Percentiles rank a stretch among this genome's conserved stretches.
phyloP scores from a whole-genome alignment of 1,140 invertebrate genomes.

The Aleiodes sp. region DNA sequence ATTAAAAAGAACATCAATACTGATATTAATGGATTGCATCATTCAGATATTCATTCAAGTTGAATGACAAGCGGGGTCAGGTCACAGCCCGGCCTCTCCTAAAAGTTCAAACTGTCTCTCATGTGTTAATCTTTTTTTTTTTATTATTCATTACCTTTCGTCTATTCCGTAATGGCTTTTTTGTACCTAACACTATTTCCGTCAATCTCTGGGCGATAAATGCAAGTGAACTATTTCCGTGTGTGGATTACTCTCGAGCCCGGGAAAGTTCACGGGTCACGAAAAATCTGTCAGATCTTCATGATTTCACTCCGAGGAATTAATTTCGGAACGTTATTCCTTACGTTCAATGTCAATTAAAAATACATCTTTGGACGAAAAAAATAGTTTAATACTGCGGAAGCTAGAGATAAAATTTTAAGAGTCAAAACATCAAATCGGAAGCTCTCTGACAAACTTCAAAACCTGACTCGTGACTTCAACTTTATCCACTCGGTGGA shows the following conservation, averaged over 20 bases:
- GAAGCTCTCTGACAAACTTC: too few species aligned
- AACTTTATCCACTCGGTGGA: background rate
- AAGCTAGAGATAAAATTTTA: too few species aligned
- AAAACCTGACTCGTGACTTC: constrained; percentile 11
- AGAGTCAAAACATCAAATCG: background rate
- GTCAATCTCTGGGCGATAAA: background rate
- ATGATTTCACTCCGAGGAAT: background rate
- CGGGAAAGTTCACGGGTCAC: constrained; percentile 23
- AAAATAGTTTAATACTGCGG: background rate
- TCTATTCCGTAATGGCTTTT: constrained; percentile 7
- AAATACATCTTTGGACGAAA: background rate
- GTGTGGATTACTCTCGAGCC: background rate
- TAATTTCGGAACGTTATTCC: background rate
- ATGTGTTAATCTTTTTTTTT: background rate
- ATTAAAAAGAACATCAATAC: constrained; percentile 25
- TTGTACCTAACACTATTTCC: constrained; percentile 1
- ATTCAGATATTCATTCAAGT: background rate
- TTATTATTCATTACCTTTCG: background rate
- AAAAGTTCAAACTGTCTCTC: constrained; percentile 16
- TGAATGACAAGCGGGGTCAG: constrained; percentile 14
- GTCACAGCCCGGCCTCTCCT: constrained; percentile 4
- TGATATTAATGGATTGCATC: constrained; percentile 21
- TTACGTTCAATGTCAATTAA: background rate
- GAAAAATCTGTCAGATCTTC: background rate
- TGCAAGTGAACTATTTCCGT: constrained; percentile 4